Conservation (phyloP, 1,140 invertebrate genomes). For the Drosophila watanabei region DNA sequence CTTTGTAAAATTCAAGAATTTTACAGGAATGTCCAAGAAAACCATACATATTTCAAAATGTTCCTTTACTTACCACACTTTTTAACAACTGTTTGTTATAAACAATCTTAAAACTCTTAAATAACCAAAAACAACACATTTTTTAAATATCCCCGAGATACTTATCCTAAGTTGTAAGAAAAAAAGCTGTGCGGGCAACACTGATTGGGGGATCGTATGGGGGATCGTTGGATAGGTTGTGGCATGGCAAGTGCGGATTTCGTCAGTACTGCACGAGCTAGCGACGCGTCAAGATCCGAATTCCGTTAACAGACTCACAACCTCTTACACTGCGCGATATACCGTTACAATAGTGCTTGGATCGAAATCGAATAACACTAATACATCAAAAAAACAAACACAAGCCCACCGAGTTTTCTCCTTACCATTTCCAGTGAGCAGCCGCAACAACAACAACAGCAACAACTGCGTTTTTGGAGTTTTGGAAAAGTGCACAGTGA, state of each 20-base stretch:
- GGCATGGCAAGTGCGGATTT: slow-evolving; percentile 35
- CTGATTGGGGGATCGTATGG: neutral
- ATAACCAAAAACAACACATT: neutral
- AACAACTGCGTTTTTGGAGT: slow-evolving; percentile 63
- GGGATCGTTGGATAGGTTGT: slow-evolving; percentile 7
- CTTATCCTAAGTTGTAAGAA: neutral
- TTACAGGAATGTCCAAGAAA: neutral
- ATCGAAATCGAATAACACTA: slow-evolving; percentile 38
- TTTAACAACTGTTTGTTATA: neutral
- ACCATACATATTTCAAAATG: too few relatives aligned
- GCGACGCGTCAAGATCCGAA: slow-evolving; percentile 34
- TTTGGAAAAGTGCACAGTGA: slow-evolving; percentile 83
- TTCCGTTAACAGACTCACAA: slow-evolving; percentile 16
- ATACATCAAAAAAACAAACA: slow-evolving; percentile 8
- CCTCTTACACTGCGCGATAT: slow-evolving; percentile 24
- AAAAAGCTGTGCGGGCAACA: neutral
- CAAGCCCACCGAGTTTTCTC: slow-evolving; percentile 53
- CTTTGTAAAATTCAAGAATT: neutral
- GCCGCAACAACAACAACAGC: slow-evolving; percentile 22
- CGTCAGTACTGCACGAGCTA: slow-evolving; percentile 28
- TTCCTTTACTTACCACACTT: neutral
- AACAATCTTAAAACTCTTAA: neutral
- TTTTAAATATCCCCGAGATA: neutral
- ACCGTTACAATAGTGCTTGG: slow-evolving; percentile 37
- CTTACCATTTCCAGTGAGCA: slow-evolving; percentile 47